Conservation (phyloP, 1,140 invertebrate species). For the Procambarus virginalis region DNA sequence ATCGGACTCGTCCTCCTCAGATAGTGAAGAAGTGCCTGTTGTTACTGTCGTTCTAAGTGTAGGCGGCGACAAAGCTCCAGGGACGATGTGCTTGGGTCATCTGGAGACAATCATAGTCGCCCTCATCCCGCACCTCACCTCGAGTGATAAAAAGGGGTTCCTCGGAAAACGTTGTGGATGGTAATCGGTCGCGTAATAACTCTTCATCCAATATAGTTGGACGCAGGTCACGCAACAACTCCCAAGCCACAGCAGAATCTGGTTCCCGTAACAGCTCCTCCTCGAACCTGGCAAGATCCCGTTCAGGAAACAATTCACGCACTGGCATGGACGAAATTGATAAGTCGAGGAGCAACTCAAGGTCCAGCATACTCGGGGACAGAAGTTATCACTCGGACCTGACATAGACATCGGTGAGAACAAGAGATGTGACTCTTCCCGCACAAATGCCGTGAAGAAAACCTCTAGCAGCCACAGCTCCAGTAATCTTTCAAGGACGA, state of each 20-base stretch:
- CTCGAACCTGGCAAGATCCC: conserved; percentile 28
- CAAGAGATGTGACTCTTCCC: background rate
- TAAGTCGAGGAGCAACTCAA: conserved; percentile 54
- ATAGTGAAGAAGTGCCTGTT: conserved; percentile 54
- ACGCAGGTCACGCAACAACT: conserved; percentile 39
- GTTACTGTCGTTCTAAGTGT: conserved; percentile 43
- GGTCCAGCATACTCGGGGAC: conserved; percentile 52
- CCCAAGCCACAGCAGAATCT: background rate
- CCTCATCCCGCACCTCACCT: conserved; percentile 44
- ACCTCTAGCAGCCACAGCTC: conserved; percentile 1
- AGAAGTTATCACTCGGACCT: conserved; percentile 56
- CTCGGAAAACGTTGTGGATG: conserved; percentile 38
- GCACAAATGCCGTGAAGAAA: background rate
- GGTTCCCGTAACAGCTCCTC: conserved; percentile 27
- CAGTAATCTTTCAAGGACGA: conserved; percentile 22
- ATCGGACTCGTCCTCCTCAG: conserved; percentile 62
- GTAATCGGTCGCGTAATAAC: conserved; percentile 49
- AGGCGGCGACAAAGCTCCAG: conserved; percentile 39
- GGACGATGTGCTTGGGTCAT: conserved; percentile 43
- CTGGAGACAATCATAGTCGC: conserved; percentile 50
- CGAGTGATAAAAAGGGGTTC: conserved; percentile 23
- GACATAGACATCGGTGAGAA: conserved; percentile 68
- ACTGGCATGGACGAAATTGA: conserved; percentile 37
- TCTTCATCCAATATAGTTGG: conserved; percentile 40
- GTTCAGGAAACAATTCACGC: conserved; percentile 48